A percentile compares a stretch with the other conserved stretches of the same genome.
Evolutionary conservation across 2,113 vertebrate species (phyloP).

Genomic region (Papio anubis): DNA sequence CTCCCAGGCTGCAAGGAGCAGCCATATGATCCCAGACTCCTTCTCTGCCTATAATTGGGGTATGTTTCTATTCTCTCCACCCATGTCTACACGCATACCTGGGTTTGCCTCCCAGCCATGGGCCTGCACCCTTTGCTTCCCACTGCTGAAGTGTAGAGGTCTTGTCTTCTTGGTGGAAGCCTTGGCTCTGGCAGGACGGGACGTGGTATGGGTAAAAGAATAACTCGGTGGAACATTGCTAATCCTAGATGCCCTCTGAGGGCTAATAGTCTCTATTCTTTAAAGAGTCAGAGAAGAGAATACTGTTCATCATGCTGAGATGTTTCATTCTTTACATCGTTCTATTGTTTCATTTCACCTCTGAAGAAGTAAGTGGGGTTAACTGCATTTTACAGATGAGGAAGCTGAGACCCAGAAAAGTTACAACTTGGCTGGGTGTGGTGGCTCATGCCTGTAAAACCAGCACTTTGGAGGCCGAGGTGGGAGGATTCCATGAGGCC

Average conservation of each 20-base stretch:
- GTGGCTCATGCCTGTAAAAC: no score
- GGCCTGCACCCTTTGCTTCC: neutral
- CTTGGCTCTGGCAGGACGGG: neutral
- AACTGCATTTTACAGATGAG: neutral
- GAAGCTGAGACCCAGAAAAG: conserved; percentile 11
- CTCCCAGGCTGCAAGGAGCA: neutral
- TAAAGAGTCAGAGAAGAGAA: neutral
- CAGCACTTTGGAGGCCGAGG: no score
- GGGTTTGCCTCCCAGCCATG: neutral
- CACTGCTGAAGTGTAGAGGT: neutral
- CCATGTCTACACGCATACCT: neutral
- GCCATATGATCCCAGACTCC: neutral
- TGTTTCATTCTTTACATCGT: neutral
- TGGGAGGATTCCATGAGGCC: no score
- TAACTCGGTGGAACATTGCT: neutral
- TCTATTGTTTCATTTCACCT: neutral
- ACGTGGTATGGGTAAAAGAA: neutral
- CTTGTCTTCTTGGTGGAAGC: neutral
- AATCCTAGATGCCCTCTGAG: neutral
- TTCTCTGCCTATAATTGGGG: neutral
- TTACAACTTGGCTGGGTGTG: neutral
- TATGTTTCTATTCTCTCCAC: neutral
- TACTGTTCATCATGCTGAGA: neutral
- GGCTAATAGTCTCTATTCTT: neutral
- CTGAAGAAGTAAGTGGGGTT: neutral